Evolutionary conservation across 2,888 invertebrate species (phyloP).

Genomic region (Rhamnusium bicolor): DNA sequence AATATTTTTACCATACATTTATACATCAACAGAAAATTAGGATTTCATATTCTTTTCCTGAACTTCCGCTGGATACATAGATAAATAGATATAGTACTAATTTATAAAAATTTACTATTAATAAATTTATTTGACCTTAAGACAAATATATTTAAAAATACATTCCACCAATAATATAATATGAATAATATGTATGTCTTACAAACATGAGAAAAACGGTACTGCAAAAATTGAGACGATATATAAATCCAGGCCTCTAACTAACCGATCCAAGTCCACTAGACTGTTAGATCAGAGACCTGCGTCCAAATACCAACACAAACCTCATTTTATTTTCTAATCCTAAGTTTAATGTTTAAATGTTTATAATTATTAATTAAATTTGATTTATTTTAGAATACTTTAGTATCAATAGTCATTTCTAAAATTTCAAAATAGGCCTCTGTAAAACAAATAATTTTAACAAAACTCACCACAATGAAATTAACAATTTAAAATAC

Average conservation of each 20-base stretch:
- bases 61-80: no score
- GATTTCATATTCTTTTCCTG: no score
- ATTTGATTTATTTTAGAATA: no score
- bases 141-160: conserved; percentile 13
- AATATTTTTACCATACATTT: conserved; percentile 16
- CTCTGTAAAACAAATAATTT: no score
- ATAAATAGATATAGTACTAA: no score
- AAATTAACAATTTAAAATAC: background rate
- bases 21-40: no score
- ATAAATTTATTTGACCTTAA: conserved; percentile 18
- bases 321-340: background rate
- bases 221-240: background rate
- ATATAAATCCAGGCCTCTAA: background rate
- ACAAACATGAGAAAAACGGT: background rate
- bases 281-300: background rate
- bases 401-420: no score
- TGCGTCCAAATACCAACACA: background rate
- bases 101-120: background rate
- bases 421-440: no score
- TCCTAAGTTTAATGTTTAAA: background rate
- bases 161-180: background rate
- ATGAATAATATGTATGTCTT: background rate
- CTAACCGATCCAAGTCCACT: background rate
- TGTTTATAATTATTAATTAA: background rate
- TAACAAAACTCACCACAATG: no score